These are phyloP conservation scores for Gallinago stenura DNA, from an alignment of 2,797 vertebrate genomes.

Conservation along the genomic window DNA sequence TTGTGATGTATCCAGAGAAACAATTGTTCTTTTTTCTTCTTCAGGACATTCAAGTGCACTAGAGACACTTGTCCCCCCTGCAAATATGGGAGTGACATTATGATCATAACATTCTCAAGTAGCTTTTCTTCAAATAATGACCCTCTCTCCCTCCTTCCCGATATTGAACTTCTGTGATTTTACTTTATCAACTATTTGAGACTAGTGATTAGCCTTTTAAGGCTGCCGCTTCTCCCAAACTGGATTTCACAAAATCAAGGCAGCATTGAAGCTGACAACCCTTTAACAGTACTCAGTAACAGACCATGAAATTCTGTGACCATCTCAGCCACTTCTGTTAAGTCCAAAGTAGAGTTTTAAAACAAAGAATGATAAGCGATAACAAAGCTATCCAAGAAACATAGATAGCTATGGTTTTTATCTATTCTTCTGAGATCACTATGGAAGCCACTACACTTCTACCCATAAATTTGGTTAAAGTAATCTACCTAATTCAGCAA, in stretches of 20 bases:
- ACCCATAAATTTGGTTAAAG: background rate
- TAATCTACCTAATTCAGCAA: background rate
- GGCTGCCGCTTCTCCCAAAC: background rate
- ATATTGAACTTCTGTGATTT: background rate
- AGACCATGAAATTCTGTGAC: background rate
- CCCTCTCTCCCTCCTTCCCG: background rate
- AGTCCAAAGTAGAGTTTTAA: background rate
- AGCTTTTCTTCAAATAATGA: background rate
- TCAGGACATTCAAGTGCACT: constrained; percentile 93
- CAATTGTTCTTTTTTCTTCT: constrained; percentile 93
- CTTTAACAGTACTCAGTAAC: background rate
- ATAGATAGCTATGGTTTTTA: background rate
- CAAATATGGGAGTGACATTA: constrained; percentile 6
- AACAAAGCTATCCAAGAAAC: background rate
- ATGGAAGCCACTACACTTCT: background rate
- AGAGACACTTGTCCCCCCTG: constrained; percentile 97
- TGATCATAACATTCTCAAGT: background rate
- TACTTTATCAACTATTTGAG: background rate
- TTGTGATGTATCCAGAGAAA: constrained; percentile 97
- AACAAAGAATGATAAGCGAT: background rate
- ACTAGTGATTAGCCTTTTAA: background rate
- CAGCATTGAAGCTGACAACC: background rate
- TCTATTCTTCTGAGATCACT: background rate
- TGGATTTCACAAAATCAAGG: background rate
- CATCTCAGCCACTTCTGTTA: background rate